Evolutionary conservation across 2,797 vertebrate species (phyloP).

Genomic region (Alouatta caraya): DNA sequence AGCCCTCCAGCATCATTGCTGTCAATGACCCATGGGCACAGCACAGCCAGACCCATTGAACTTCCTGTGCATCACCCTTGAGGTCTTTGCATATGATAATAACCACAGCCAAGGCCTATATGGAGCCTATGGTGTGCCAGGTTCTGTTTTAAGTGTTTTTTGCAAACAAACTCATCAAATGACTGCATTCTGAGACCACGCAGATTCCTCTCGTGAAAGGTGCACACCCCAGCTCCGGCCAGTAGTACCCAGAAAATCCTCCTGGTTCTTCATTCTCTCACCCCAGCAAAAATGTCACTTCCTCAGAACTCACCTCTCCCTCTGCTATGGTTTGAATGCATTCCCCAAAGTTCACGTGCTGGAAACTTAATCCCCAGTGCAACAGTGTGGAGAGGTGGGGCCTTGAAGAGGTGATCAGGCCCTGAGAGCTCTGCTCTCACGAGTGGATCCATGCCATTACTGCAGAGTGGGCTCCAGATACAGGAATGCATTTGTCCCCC

Average conservation of each 20-base stretch:
- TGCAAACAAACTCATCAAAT: not conserved
- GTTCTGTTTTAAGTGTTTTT: not conserved
- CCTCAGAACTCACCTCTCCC: not conserved
- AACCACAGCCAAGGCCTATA: too few species aligned
- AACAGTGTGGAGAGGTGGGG: not conserved
- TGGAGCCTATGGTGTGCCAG: not conserved
- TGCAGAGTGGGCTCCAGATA: not conserved
- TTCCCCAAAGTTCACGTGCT: not conserved
- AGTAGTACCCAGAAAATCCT: not conserved
- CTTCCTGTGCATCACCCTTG: not conserved
- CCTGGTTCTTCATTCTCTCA: not conserved
- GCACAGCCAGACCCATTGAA: not conserved
- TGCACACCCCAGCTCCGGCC: too few species aligned
- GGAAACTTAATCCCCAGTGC: not conserved
- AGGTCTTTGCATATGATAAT: not conserved
- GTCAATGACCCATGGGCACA: not conserved
- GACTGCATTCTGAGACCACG: not conserved
- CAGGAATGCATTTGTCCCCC: not conserved
- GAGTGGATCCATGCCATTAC: not conserved
- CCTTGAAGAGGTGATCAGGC: not conserved
- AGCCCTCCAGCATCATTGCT: not conserved
- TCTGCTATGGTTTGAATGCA: not conserved
- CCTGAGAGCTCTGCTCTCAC: not conserved
- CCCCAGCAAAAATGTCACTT: not conserved
- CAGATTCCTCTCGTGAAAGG: not conserved